These are phyloP conservation scores for Volucella zonaria DNA, from an alignment of 2,888 invertebrate species.

Conservation along the genomic window DNA sequence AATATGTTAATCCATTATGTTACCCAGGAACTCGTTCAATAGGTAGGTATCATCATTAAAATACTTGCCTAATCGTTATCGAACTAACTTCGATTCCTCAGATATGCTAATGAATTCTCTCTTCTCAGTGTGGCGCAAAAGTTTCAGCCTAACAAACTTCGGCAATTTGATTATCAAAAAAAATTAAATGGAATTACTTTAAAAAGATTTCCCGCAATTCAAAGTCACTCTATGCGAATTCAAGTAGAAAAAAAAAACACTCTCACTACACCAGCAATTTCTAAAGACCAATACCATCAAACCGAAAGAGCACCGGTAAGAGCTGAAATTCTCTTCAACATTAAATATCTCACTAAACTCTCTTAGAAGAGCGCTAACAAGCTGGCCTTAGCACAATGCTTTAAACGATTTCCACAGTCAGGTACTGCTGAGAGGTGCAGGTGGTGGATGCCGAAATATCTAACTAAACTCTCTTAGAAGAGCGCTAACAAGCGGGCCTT, in stretches of 20 bases:
- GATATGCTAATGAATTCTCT: too few relatives aligned
- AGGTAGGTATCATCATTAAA: too few relatives aligned
- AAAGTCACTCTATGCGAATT: slow-evolving; percentile 60
- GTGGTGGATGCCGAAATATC: slow-evolving; percentile 40
- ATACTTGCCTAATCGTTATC: too few relatives aligned
- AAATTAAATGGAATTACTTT: slow-evolving; percentile 57
- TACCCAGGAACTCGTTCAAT: too few relatives aligned
- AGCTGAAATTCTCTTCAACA: too few relatives aligned
- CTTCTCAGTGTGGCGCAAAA: background rate
- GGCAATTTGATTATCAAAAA: slow-evolving; percentile 30
- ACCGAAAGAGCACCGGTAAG: background rate
- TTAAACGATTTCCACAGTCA: slow-evolving; percentile 14
- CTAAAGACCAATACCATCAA: slow-evolving; percentile 5
- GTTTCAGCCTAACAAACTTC: slow-evolving; percentile 49
- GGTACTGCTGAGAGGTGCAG: slow-evolving; percentile 42
- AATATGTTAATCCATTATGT: too few relatives aligned
- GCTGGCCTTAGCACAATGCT: too few relatives aligned
- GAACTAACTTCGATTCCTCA: too few relatives aligned
- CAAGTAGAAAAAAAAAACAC: slow-evolving; percentile 18
- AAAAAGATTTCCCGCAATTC: slow-evolving; percentile 61
- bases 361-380: too few relatives aligned
- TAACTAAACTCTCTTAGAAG: too few relatives aligned
- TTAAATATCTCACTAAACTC: too few relatives aligned
- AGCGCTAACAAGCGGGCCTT: too few relatives aligned
- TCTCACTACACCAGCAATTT: slow-evolving; percentile 7